phyloP scores from a whole-genome alignment of 2,797 vertebrate species.

The Fistularia tabacaria region DNA sequence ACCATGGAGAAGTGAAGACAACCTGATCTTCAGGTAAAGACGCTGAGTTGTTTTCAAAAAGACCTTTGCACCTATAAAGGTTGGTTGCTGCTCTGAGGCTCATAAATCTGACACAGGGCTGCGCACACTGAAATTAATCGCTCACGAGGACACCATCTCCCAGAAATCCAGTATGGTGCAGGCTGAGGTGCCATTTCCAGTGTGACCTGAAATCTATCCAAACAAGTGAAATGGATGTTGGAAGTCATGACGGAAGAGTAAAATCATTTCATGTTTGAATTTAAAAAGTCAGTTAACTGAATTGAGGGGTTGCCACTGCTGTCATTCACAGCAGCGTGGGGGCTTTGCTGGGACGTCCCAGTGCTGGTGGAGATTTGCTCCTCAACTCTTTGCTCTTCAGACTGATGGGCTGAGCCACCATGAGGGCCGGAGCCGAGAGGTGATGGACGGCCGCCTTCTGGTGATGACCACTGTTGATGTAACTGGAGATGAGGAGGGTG shows the following conservation, averaged over 20 bases:
- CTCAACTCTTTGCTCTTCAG: conserved; percentile 79
- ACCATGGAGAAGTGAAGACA: conserved; percentile 3
- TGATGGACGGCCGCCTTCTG: conserved; percentile 88
- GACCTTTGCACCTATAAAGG: conserved; percentile 13
- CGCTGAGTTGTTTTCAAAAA: conserved; percentile 2
- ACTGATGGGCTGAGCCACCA: conserved; percentile 74
- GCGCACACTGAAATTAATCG: too few species aligned
- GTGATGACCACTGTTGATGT: conserved; percentile 90
- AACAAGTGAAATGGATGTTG: too few species aligned
- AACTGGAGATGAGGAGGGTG: conserved; percentile 89
- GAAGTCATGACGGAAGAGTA: too few species aligned
- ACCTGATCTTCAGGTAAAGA: not conserved
- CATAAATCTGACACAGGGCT: not conserved
- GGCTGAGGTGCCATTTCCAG: not conserved
- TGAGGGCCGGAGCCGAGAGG: conserved; percentile 86
- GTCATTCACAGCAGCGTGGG: conserved; percentile 85
- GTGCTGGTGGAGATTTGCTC: conserved; percentile 76
- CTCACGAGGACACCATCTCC: not conserved
- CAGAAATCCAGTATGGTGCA: not conserved
- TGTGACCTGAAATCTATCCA: not conserved
- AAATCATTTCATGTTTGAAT: too few species aligned
- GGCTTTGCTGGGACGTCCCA: conserved; percentile 84
- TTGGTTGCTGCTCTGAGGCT: not conserved
- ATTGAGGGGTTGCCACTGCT: not conserved
- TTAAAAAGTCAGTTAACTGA: not conserved